Base-by-base conservation (phyloP, 2,113 vertebrate species). In the Marmota monax region DNA sequence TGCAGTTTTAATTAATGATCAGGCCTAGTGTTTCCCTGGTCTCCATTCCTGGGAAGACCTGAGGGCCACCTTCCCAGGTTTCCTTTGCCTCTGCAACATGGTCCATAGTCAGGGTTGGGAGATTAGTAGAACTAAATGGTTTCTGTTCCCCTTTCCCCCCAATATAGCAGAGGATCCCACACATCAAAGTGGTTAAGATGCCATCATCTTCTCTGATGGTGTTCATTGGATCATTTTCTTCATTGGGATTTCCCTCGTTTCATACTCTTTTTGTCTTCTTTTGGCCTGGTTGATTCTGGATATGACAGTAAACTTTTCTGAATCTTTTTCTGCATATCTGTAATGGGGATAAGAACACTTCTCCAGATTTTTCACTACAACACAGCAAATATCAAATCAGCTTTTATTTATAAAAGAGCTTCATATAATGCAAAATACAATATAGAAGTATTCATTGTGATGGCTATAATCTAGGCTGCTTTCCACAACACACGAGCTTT, bases 341-440 rank as follows among this genome's bases (percentile, higher is more conserved):
- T 22, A 29, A 67, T 39, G 29, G 45, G 77, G 48, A 61, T 56
- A 39, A 69, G 48, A 65, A 83, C 23, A 63, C 23, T 63, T 94
- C 70, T 82, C 48, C 12, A 65, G 39, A 23, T 6, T 92, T 87
- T 76, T 56, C 84, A 53, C 58, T 83, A 58, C 53, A 92, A 79
- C 20, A 20, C 48, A 86, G 63, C 56, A 73, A 56, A 86, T 7
- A 92, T 79, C 45, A 82, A 88, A 93, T 69, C 42, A 73, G 58
- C 39, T 96, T 32, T 90, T n/a, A 63, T 53, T 92, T n/a, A 67
- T 89, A 67, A 86, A 94, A 90, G 51, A 72, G 58, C 10, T 96
- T 78, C 61, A 58, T 11, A 20, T 89, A n/a, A 32, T 73, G 27
- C 34, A 88, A 39, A 73, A n/a, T 67, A 29, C 13, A 73, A 34